A percentile compares a stretch with the other conserved stretches of the same genome.
phyloP scores from a whole-genome alignment of 1,140 invertebrate genomes.

The Luehdorfia chinensis region DNA sequence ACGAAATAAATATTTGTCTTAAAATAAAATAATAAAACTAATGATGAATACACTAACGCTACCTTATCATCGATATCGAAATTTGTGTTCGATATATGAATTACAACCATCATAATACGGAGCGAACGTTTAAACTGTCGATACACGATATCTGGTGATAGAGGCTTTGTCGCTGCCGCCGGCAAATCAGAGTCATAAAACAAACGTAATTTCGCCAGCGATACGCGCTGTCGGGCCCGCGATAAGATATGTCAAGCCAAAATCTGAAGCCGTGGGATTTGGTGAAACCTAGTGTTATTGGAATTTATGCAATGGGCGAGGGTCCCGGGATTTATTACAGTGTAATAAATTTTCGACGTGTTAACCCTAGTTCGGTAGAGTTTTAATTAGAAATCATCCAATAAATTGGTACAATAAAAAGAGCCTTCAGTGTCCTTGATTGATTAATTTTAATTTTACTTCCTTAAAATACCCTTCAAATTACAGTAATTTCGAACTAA shows the following conservation, averaged over 20 bases:
- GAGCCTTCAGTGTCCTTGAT: too few relatives aligned
- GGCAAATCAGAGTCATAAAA: conserved; percentile 74
- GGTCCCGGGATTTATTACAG: conserved; percentile 10
- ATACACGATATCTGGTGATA: conserved; percentile 37
- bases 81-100: conserved; percentile 71
- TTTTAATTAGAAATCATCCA: too few relatives aligned
- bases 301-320: conserved; percentile 30
- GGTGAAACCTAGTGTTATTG: conserved; percentile 48
- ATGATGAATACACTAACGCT: conserved; percentile 36
- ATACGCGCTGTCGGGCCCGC: conserved; percentile 46
- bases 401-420: too few relatives aligned
- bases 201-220: conserved; percentile 68
- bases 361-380: too few relatives aligned
- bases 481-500: too few relatives aligned
- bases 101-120: conserved; percentile 69
- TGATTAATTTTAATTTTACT: too few relatives aligned
- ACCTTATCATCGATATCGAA: conserved; percentile 60
- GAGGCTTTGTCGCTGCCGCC: conserved; percentile 59
- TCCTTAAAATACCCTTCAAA: too few relatives aligned
- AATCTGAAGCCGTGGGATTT: conserved; percentile 74
- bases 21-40: conserved; percentile 19
- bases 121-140: conserved; percentile 55
- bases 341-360: too few relatives aligned
- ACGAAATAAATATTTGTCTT: too few relatives aligned
- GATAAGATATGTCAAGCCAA: conserved; percentile 64